Evolutionary conservation across 2,797 vertebrate species (phyloP).

Genomic region (Danio choprae): DNA sequence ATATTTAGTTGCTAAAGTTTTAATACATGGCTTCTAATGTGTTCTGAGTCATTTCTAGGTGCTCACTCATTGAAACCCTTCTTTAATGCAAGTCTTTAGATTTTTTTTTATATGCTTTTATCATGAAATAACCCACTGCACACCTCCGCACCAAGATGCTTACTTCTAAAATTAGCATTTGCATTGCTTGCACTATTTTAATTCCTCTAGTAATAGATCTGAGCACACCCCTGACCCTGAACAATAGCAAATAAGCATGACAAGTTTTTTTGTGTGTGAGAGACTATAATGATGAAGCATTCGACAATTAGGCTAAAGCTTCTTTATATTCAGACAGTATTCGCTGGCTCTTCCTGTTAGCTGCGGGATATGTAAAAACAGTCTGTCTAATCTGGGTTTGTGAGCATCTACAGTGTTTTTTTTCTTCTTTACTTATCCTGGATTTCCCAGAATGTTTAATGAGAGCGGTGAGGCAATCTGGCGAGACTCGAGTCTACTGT

Average conservation of each 20-base stretch:
- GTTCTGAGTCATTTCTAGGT: no score
- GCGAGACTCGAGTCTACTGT: conserved; percentile 47
- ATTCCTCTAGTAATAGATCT: not conserved
- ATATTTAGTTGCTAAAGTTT: no score
- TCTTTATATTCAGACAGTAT: conserved; percentile 23
- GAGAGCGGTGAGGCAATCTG: conserved; percentile 43
- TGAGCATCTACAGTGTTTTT: conserved; percentile 23
- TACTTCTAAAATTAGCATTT: no score
- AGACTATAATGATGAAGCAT: conserved; percentile 7
- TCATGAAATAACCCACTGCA: no score
- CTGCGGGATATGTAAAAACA: conserved; percentile 43
- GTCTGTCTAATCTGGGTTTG: conserved; percentile 21
- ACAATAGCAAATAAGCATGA: not conserved
- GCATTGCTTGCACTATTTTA: no score
- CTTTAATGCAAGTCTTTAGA: no score
- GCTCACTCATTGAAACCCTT: no score
- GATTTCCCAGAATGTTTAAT: conserved; percentile 46
- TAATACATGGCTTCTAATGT: no score
- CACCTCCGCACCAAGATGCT: no score
- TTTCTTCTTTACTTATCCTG: not conserved
- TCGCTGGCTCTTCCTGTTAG: conserved; percentile 9
- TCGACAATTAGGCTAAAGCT: conserved; percentile 7
- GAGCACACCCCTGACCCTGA: no score
- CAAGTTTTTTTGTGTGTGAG: not conserved
- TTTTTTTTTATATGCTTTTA: no score